phyloP scores from a whole-genome alignment of 2,797 vertebrate genomes.

The Crax fasciolata region DNA sequence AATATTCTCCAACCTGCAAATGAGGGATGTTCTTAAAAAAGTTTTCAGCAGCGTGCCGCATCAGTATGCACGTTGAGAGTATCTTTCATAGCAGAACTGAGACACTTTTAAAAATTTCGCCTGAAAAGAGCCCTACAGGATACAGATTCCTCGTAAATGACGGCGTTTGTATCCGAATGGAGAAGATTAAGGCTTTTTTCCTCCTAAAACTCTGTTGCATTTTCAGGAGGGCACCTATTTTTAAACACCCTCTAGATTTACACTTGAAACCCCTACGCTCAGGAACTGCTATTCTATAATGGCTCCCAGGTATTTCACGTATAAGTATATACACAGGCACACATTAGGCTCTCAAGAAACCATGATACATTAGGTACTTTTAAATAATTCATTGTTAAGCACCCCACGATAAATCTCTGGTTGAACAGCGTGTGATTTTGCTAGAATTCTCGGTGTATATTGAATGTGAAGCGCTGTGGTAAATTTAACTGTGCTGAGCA shows the following conservation, averaged over 20 bases:
- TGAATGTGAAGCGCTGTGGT: slow-evolving; percentile 38
- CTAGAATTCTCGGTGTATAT: slow-evolving; percentile 28
- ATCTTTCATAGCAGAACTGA: background rate
- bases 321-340: slow-evolving; percentile 66
- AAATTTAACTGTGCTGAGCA: slow-evolving; percentile 44
- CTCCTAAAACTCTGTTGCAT: background rate
- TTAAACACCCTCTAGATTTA: slow-evolving; percentile 35
- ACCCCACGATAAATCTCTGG: slow-evolving; percentile 48
- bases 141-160: slow-evolving; percentile 2
- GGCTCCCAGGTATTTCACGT: slow-evolving; percentile 46
- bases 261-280: background rate
- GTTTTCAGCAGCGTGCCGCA: background rate
- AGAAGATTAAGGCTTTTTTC: slow-evolving; percentile 23
- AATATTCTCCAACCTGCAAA: slow-evolving; percentile 37
- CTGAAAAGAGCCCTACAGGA: background rate
- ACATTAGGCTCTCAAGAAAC: slow-evolving; percentile 44
- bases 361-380: slow-evolving; percentile 11
- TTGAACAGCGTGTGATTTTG: slow-evolving; percentile 45
- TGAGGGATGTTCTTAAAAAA: slow-evolving; percentile 17
- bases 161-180: background rate
- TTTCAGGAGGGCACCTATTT: slow-evolving; percentile 56
- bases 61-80: background rate
- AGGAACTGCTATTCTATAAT: slow-evolving; percentile 12
- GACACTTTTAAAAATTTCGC: background rate
- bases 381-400: slow-evolving; percentile 69